A percentile compares a stretch with the other conserved stretches of the same genome.
Conservation (phyloP, 2,797 vertebrate genomes). For the Notoglanidium macrostoma region DNA sequence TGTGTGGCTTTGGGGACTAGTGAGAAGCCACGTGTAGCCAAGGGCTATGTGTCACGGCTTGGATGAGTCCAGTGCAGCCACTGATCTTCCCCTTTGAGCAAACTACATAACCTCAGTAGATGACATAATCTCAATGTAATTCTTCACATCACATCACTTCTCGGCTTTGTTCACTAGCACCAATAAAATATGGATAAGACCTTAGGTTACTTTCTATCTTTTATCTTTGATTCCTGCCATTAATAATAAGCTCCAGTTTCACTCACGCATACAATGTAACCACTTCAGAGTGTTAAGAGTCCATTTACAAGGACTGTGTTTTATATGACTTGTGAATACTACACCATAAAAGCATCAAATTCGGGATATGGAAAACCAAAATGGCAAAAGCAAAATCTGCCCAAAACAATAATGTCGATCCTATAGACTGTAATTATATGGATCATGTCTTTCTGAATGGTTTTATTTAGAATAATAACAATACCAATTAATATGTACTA, state of each 20-base stretch:
- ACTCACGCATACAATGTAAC: slow-evolving; percentile 7
- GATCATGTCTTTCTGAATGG: background rate
- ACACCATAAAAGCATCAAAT: slow-evolving; percentile 19
- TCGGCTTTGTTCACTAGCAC: slow-evolving; percentile 63
- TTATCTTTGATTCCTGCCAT: slow-evolving; percentile 46
- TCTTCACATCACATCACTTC: background rate
- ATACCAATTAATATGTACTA: background rate
- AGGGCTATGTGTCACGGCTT: slow-evolving; percentile 23
- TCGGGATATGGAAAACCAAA: background rate
- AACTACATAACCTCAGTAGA: slow-evolving; percentile 19
- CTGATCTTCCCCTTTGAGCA: background rate
- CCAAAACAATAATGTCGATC: background rate
- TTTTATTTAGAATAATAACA: background rate
- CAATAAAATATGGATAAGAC: slow-evolving; percentile 75
- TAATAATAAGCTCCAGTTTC: slow-evolving; percentile 39
- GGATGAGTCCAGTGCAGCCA: slow-evolving; percentile 5
- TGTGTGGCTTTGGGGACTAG: slow-evolving; percentile 40
- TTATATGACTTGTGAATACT: slow-evolving; percentile 26
- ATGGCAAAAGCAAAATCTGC: background rate
- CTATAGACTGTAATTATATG: background rate
- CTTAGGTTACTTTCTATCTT: slow-evolving; percentile 70
- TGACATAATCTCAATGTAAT: slow-evolving; percentile 14
- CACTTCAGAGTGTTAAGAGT: slow-evolving; percentile 35
- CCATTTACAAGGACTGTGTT: slow-evolving; percentile 27
- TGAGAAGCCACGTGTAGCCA: slow-evolving; percentile 16